Evolutionary conservation across 2,797 vertebrate species (phyloP).

Genomic region (Lacerta agilis): DNA sequence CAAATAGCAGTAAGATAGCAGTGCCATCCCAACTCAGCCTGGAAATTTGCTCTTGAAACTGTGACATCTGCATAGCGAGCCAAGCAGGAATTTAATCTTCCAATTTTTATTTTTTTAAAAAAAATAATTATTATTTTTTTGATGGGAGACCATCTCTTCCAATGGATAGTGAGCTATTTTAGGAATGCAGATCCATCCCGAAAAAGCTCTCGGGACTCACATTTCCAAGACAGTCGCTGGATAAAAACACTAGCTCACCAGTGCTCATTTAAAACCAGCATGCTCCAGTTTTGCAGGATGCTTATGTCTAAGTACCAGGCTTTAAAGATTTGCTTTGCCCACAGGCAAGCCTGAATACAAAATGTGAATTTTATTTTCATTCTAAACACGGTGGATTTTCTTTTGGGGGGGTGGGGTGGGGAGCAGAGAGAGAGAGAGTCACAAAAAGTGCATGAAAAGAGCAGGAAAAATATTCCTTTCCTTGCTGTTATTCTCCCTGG

Average conservation of each 20-base stretch:
- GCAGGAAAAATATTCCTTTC: neutral
- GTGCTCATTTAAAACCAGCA: slow-evolving; percentile 59
- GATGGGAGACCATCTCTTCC: slow-evolving; percentile 10
- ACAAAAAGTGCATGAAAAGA: slow-evolving; percentile 24
- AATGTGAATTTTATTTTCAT: slow-evolving; percentile 30
- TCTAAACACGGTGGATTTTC: neutral
- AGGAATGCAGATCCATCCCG: slow-evolving; percentile 43
- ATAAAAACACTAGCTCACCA: slow-evolving; percentile 28
- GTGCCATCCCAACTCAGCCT: neutral
- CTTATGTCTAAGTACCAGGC: slow-evolving; percentile 46
- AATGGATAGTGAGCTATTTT: neutral
- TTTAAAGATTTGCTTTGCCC: slow-evolving; percentile 65
- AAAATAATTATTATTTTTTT: too few species aligned
- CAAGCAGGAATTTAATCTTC: slow-evolving; percentile 31
- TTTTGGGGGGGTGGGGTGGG: neutral
- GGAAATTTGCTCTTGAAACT: neutral
- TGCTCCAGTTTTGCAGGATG: slow-evolving; percentile 52
- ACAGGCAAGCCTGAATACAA: slow-evolving; percentile 55
- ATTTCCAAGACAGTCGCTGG: slow-evolving; percentile 57
- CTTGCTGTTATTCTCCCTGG: slow-evolving; percentile 18
- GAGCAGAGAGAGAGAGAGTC: neutral
- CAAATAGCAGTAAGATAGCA: neutral
- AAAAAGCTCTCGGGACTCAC: slow-evolving; percentile 13
- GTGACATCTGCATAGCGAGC: neutral
- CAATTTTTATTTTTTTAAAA: neutral